These are phyloP conservation scores for Rotaria macrura DNA, from an alignment of 2,888 invertebrate species.

Conservation along the genomic window DNA sequence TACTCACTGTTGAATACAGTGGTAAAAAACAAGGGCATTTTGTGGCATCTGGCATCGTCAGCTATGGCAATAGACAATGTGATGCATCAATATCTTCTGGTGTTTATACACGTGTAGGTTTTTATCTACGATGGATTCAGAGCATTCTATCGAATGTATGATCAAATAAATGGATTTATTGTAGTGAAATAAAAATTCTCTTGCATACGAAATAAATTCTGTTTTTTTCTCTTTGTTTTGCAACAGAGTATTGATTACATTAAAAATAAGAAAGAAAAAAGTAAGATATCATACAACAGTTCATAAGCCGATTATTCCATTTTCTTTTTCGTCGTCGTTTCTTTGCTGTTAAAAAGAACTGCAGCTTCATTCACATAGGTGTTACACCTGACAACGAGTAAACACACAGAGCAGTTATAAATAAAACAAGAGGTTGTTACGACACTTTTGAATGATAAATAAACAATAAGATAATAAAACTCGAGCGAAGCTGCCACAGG, in stretches of 20 bases:
- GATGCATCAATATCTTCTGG: neutral
- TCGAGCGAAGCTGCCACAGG: no score
- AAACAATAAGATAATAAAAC: no score
- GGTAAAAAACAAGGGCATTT: neutral
- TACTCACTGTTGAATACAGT: neutral
- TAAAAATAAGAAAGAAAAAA: neutral
- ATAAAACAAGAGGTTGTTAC: no score
- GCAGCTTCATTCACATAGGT: no score
- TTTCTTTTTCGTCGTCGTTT: no score
- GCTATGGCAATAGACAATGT: conserved; percentile 17
- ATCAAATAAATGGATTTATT: no score
- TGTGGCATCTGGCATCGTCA: neutral
- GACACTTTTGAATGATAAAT: no score
- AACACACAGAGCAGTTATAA: no score
- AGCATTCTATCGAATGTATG: neutral
- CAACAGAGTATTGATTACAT: neutral
- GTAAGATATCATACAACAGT: neutral
- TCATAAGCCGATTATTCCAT: no score
- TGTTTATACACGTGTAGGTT: neutral
- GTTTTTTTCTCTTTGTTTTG: neutral
- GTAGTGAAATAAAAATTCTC: neutral
- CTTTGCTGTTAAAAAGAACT: no score
- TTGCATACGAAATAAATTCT: neutral
- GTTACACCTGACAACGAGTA: no score
- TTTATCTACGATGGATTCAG: neutral